phyloP scores from a whole-genome alignment of 2,797 vertebrate genomes.

The Sphenopsis melanotis region DNA sequence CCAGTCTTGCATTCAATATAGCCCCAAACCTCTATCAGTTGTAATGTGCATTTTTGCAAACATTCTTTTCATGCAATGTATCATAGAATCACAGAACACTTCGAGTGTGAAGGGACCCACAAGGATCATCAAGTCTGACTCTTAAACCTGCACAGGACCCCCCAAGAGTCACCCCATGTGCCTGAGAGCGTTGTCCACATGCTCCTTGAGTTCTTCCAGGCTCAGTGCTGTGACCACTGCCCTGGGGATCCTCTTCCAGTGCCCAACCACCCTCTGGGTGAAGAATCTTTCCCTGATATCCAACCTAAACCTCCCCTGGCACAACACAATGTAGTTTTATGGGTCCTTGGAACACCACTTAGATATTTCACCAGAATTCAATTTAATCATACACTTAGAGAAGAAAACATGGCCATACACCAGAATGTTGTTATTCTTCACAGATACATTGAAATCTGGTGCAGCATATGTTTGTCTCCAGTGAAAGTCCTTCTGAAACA shows the following conservation, averaged over 20 bases:
- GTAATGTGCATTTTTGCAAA: not conserved
- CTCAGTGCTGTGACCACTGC: accelerated
- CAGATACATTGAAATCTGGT: not conserved
- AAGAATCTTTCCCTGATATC: accelerated
- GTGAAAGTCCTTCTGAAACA: not conserved
- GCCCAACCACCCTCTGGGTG: accelerated
- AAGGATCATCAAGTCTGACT: not conserved
- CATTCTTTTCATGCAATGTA: not conserved
- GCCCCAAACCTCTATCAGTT: not conserved
- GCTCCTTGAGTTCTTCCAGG: not conserved
- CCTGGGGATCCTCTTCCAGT: not conserved
- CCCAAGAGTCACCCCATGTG: not conserved
- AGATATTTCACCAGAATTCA: not conserved
- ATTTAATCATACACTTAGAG: not conserved
- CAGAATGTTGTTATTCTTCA: not conserved
- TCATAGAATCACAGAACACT: not conserved
- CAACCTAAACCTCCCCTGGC: no score
- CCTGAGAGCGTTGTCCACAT: not conserved
- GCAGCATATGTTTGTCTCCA: not conserved
- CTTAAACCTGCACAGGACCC: not conserved
- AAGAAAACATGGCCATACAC: not conserved
- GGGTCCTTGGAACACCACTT: not conserved
- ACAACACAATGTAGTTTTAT: not conserved
- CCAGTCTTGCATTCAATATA: not conserved
- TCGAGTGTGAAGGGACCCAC: not conserved